Percentiles rank a stretch among this genome's conserved stretches.
Conservation (phyloP, 2,797 vertebrate species). For the Allobates femoralis region DNA sequence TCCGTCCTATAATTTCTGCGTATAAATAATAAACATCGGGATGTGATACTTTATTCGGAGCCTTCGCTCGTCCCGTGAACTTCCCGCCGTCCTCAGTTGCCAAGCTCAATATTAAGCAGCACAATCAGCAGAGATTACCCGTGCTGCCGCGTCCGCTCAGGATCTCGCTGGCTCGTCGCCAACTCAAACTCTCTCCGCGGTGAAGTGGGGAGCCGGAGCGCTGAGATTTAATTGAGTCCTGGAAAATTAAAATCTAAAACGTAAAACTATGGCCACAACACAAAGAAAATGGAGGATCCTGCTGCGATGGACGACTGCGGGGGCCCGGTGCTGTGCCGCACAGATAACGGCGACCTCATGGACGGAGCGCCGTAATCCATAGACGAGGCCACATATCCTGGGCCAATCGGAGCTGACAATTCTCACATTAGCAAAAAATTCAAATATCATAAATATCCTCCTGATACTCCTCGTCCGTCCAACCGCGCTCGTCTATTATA, state of each 20-base stretch:
- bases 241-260: slow-evolving; percentile 66
- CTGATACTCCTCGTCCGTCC: too few species aligned
- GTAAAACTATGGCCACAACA: slow-evolving; percentile 60
- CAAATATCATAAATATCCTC: too few species aligned
- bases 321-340: neutral
- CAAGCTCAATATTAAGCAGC: slow-evolving; percentile 53
- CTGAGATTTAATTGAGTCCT: slow-evolving; percentile 66
- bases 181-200: slow-evolving; percentile 64
- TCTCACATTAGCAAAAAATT: too few species aligned
- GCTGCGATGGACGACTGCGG: neutral
- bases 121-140: slow-evolving; percentile 61
- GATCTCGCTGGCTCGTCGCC: slow-evolving; percentile 64
- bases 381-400: neutral
- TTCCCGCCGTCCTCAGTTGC: neutral
- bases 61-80: slow-evolving; percentile 40
- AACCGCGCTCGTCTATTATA: too few species aligned
- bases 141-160: slow-evolving; percentile 17
- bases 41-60: neutral
- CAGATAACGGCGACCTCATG: neutral
- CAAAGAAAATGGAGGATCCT: slow-evolving; percentile 53
- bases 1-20: neutral
- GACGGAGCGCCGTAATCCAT: neutral
- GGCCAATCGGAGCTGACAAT: neutral
- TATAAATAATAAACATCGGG: slow-evolving; percentile 52
- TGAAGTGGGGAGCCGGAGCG: slow-evolving; percentile 56